Evolutionary conservation across 2,888 invertebrate genomes (phyloP).

Genomic region (Ganaspis brasiliensis): DNA sequence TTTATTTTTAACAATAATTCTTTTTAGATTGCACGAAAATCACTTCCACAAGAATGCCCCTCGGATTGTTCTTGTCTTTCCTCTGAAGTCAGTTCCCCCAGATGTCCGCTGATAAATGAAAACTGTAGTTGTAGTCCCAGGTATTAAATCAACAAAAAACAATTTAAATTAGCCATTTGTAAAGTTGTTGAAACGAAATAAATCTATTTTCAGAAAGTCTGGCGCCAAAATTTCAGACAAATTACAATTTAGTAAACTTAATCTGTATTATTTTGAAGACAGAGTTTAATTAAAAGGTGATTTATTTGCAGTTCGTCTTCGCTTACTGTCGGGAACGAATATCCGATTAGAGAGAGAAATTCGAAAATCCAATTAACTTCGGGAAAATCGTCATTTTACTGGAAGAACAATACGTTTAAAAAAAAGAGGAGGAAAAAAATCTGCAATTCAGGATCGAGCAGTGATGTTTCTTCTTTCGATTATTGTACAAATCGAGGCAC

Average conservation of each 20-base stretch:
- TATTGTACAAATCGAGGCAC: background rate
- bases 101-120: background rate
- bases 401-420: background rate
- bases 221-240: no score
- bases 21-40: conserved; percentile 52
- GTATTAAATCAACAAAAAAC: background rate
- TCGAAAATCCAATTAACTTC: background rate
- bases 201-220: no score
- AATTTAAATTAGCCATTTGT: no score
- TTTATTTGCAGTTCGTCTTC: conserved; percentile 12
- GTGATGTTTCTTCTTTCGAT: background rate
- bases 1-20: background rate
- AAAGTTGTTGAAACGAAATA: no score
- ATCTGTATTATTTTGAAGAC: no score
- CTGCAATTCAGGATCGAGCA: background rate
- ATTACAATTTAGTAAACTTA: no score
- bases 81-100: conserved; percentile 23
- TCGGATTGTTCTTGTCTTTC: conserved; percentile 54
- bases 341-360: background rate
- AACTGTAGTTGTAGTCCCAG: conserved; percentile 24
- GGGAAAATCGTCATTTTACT: conserved; percentile 13
- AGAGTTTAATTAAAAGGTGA: background rate
- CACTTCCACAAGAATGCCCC: conserved; percentile 52
- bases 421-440: background rate
- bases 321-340: conserved; percentile 22